Evolutionary conservation across 2,888 invertebrate genomes (phyloP).

Genomic region (Chironomus riparius): DNA sequence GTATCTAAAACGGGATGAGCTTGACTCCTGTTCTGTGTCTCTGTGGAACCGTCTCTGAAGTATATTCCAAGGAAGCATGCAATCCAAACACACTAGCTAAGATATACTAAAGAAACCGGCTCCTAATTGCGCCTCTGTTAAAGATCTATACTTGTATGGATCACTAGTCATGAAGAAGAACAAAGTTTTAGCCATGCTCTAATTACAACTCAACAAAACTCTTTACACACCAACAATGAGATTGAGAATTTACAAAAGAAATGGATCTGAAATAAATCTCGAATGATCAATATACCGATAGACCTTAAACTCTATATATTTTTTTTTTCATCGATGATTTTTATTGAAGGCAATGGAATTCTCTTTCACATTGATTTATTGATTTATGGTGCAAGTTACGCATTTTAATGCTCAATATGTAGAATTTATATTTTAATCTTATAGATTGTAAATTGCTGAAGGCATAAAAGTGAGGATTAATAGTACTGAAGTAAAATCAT

Average conservation of each 20-base stretch:
- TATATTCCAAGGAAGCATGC: too few relatives aligned
- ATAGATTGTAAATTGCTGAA: not conserved
- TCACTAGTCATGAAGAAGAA: not conserved
- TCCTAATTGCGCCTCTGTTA: too few relatives aligned
- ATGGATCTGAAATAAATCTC: not conserved
- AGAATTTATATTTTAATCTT: not conserved
- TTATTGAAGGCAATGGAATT: not conserved
- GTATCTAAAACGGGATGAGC: too few relatives aligned
- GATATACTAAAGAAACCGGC: too few relatives aligned
- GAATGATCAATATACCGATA: not conserved
- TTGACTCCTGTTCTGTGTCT: too few relatives aligned
- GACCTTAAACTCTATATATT: not conserved
- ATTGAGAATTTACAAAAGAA: too few relatives aligned
- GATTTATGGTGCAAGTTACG: conserved; percentile 23
- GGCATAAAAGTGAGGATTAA: not conserved
- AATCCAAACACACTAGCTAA: too few relatives aligned
- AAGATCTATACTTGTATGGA: too few relatives aligned
- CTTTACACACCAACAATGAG: too few relatives aligned
- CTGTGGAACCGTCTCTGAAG: too few relatives aligned
- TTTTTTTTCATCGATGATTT: not conserved
- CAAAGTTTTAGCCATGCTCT: conserved; percentile 16
- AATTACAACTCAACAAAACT: conserved; percentile 3
- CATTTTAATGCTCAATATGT: not conserved
- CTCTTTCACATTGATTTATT: conserved; percentile 11
- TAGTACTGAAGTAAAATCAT: not conserved